These are phyloP conservation scores for Ceuthmochares aereus DNA, from an alignment of 2,113 vertebrate species.

Conservation along the genomic window DNA sequence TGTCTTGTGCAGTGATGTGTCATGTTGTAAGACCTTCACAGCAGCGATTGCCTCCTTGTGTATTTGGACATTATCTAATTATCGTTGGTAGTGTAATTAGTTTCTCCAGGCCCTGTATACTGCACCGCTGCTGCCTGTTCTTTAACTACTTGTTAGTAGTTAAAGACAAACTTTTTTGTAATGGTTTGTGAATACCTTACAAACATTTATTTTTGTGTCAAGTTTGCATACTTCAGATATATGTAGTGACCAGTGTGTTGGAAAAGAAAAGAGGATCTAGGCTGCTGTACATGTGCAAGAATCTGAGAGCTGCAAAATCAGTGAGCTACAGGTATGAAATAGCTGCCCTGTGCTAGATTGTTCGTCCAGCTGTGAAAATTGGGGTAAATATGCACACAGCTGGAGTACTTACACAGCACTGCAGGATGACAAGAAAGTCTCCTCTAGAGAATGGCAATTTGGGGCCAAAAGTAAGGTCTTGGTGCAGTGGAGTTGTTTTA, in stretches of 20 bases:
- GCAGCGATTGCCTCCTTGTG: neutral
- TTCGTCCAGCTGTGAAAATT: neutral
- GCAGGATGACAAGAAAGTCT: neutral
- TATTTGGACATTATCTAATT: neutral
- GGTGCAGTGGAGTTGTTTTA: neutral
- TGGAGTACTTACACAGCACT: neutral
- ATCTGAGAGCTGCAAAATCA: neutral
- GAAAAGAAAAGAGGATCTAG: neutral
- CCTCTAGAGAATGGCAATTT: neutral
- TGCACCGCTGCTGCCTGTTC: neutral
- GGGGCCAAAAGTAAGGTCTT: neutral
- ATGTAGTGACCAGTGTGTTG: neutral
- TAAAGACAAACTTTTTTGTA: no score
- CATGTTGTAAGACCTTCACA: neutral
- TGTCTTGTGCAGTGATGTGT: neutral
- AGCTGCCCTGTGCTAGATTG: neutral
- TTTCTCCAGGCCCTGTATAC: neutral
- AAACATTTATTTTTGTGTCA: neutral
- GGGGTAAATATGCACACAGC: neutral
- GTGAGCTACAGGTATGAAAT: neutral
- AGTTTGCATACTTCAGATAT: neutral
- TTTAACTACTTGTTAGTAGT: no score
- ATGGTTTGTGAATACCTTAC: conserved; percentile 2
- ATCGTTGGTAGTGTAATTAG: neutral
- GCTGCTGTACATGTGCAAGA: neutral